Evolutionary conservation across 2,888 invertebrate species (phyloP).

Genomic region (Scelioninae gen. 1): DNA sequence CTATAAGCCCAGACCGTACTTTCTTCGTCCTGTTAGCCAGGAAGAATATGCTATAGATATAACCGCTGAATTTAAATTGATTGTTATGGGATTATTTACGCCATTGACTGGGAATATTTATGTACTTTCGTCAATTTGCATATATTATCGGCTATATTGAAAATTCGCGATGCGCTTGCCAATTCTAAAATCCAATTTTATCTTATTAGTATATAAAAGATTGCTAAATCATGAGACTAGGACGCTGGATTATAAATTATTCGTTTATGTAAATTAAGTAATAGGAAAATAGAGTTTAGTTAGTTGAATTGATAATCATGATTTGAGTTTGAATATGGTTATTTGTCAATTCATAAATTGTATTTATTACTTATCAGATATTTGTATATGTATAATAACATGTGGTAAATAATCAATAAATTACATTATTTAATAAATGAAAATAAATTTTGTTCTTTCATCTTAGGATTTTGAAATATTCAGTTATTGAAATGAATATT

Average conservation of each 20-base stretch:
- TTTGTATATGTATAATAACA: no score
- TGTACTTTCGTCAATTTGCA: conserved; percentile 40
- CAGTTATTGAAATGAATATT: no score
- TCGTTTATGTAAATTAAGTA: no score
- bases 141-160: conserved; percentile 27
- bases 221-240: neutral
- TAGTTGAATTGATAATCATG: neutral
- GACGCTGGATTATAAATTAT: neutral
- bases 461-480: no score
- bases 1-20: conserved; percentile 24
- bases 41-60: conserved; percentile 28
- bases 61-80: conserved; percentile 29
- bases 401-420: no score
- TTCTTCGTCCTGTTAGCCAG: conserved; percentile 45
- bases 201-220: conserved; percentile 1
- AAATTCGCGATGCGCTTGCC: conserved; percentile 1
- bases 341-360: no score
- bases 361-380: no score
- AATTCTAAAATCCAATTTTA: neutral
- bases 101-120: conserved; percentile 16
- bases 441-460: no score
- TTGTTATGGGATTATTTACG: conserved; percentile 21
- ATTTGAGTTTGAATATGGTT: no score
- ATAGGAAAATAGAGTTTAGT: no score
- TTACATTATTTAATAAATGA: no score